phyloP scores from a whole-genome alignment of 2,888 invertebrate genomes.

The Diploptera punctata region DNA sequence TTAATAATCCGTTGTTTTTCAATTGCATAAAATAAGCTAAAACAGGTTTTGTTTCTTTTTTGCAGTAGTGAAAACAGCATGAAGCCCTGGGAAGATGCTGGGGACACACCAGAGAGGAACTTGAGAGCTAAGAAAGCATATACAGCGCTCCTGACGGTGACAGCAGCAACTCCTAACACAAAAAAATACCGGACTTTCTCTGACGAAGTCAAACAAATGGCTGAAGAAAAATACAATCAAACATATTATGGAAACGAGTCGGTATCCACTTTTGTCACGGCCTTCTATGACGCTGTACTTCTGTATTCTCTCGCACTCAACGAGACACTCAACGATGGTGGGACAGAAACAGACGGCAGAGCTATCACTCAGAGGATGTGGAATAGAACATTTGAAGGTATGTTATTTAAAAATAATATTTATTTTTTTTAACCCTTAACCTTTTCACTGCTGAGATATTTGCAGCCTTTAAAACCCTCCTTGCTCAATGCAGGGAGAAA shows the following conservation, averaged over 20 bases:
- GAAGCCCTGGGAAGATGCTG: constrained; percentile 85
- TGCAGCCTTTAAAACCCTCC: too few relatives aligned
- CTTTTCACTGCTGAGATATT: too few relatives aligned
- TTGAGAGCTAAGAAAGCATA: constrained; percentile 84
- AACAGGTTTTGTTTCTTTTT: too few relatives aligned
- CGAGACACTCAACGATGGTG: constrained; percentile 66
- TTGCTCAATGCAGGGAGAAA: too few relatives aligned
- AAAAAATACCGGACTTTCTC: constrained; percentile 80
- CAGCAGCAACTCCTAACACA: constrained; percentile 81
- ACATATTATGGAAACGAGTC: constrained; percentile 77
- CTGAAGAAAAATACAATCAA: constrained; percentile 72
- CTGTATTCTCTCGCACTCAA: constrained; percentile 92
- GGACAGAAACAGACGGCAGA: constrained; percentile 75
- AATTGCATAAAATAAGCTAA: too few relatives aligned
- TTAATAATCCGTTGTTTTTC: too few relatives aligned
- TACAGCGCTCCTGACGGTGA: constrained; percentile 86
- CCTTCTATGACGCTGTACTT: constrained; percentile 95
- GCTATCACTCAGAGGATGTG: constrained; percentile 85
- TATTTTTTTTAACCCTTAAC: too few relatives aligned
- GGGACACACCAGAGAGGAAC: constrained; percentile 82
- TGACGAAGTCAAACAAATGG: constrained; percentile 69
- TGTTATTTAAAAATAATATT: too few relatives aligned
- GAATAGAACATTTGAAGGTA: constrained; percentile 85
- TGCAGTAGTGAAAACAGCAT: constrained; percentile 62
- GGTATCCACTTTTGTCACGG: constrained; percentile 91